Percentiles rank a stretch among this genome's conserved stretches.
phyloP scores from a whole-genome alignment of 2,113 vertebrate species.

The Hemiscyllium ocellatum region DNA sequence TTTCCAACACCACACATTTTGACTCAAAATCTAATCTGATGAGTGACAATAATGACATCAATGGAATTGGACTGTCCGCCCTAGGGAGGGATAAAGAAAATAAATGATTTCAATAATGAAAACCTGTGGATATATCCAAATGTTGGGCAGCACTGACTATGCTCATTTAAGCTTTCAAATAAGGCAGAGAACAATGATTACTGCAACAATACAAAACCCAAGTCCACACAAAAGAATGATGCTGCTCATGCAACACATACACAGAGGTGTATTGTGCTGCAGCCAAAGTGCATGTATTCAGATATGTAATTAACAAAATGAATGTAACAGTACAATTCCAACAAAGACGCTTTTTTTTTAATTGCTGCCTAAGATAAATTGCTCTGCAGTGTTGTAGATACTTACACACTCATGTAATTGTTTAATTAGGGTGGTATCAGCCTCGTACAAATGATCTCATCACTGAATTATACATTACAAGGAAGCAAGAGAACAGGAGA shows the following conservation, averaged over 20 bases:
- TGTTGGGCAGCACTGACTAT: background rate
- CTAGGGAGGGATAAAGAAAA: background rate
- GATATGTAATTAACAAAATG: conserved; percentile 16
- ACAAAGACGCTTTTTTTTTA: background rate
- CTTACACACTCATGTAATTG: conserved; percentile 27
- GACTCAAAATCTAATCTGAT: background rate
- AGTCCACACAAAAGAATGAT: background rate
- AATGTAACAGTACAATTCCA: conserved; percentile 13
- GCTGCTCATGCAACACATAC: background rate
- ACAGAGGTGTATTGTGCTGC: background rate
- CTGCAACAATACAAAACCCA: background rate
- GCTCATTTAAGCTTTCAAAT: background rate
- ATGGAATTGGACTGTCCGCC: background rate
- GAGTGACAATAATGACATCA: background rate
- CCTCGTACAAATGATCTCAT: background rate
- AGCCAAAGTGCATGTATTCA: background rate
- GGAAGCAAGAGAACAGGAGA: background rate
- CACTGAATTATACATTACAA: conserved; percentile 18
- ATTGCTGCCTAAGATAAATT: background rate
- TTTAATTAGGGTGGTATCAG: conserved; percentile 23
- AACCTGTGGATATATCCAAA: background rate
- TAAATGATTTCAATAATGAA: background rate
- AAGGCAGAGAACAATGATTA: background rate
- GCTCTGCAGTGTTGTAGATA: background rate
- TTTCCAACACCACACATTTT: too few species aligned